Evolutionary conservation across 2,888 invertebrate species (phyloP), one percentile per base, ranked within the genome.

Genomic region (Cephus pygmeus): DNA sequence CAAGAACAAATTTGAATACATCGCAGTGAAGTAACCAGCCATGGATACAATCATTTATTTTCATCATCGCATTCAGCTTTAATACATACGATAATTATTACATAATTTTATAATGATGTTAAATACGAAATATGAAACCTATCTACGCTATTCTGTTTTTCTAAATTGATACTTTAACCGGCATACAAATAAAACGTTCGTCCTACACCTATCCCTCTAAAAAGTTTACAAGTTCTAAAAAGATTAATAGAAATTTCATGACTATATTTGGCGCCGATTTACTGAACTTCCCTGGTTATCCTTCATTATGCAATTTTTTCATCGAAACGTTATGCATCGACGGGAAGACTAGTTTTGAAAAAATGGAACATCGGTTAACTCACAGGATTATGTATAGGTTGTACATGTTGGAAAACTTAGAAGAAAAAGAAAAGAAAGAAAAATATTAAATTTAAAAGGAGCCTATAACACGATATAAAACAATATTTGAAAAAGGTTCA

Each of bases 61-160:
- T 82, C 80, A 85, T 87, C 86, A 83, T 85, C 85, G 82, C 83
- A 83, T 83, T 83, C 83, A 83, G 82, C 84, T 85, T 81, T 85
- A 79, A 85, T 87, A 85, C 87, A 87, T 85, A 83, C 80, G 81
- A 83, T 82, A 85, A 86, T 87, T 77, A 83, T 82, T 87, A 87
- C 83, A 86, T 83, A 85, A 87, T 85, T 80, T 83, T 84, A 84
- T 82, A 84, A 81, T 86, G 85, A 85, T 86, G 79, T 87, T 87
- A 84, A 87, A 87, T 86, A 88, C 85, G 85, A 87, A 88, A 85
- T 88, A 88, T 86, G 88, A 88, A 89, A 88, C 84, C 88, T 88
- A 87, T 84, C 85, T 84, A 81, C 73, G 80, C 77, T 83, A 40
- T 35, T 77, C 23, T 68, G 34, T n/a, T 31, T 31, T 11, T 34